Evolutionary conservation across 2,113 vertebrate genomes (phyloP), one percentile per base, ranked within the genome.

Genomic region (Tragelaphus imberbis): DNA sequence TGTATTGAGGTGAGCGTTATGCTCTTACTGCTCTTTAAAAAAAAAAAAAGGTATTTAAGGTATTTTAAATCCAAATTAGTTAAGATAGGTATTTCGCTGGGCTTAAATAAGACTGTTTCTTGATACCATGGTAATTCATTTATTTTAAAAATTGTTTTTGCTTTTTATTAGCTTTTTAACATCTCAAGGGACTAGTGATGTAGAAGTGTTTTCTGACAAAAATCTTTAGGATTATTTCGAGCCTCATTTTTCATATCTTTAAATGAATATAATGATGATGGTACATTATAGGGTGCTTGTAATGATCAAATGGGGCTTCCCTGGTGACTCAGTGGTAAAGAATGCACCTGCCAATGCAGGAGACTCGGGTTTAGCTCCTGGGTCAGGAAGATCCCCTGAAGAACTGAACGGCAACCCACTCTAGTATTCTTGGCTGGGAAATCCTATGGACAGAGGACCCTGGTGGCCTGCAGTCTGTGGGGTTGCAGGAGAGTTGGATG

Each of bases 61-160:
- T 51, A 71, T 61, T 96, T 88, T 91, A 91, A 92, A 58, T 85
- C 63, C 17, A 93, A 33, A 87, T 94, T 94, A 79, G 23, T 90
- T 94, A 82, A 88, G 44, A 14, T 30, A 81, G 56, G 2, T 56
- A 30, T 88, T 97, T 77, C 47, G 51, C n/a, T 68, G 56, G 33
- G 12, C 68, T 91, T 56, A 51, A 80, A 49, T 90, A 63, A 93
- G 36, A 96, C 33, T 71, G 27, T 88, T 28, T 84, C 61, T 93
- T 84, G 63, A 9, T n/a, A 77, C 27, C 63, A 44, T 28, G 90
- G 86, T 61, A 44, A 88, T 71, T 91, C 58, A 33, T 82, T 82
- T 97, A 81, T 95, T 92, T 75, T 90, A 58, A 88, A 80, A 84
- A 47, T 59, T 56, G 9, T 51, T 90, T 90, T 97, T 40, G n/a